These are phyloP conservation scores for Metaphire vulgaris DNA, from an alignment of 1,140 invertebrate genomes.

Conservation along the genomic window DNA sequence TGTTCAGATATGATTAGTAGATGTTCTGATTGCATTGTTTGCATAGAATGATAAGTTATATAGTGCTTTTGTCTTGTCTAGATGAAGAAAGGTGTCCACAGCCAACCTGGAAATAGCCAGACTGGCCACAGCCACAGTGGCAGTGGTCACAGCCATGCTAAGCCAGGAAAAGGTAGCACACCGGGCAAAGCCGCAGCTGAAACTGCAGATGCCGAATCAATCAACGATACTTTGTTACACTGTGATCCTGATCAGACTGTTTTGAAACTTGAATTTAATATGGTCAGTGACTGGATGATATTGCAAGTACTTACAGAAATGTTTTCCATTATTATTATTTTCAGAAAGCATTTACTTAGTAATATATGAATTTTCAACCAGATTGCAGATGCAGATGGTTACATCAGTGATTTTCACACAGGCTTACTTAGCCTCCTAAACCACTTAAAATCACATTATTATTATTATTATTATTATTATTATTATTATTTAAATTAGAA, in stretches of 20 bases:
- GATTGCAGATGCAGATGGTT: no score
- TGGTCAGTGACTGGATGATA: slow-evolving; percentile 36
- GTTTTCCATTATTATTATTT: no score
- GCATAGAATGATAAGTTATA: no score
- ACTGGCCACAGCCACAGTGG: neutral
- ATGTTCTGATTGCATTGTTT: slow-evolving; percentile 2
- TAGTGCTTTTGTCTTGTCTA: slow-evolving; percentile 19
- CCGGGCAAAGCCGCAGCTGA: neutral
- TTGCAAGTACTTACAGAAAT: no score
- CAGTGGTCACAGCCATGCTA: neutral
- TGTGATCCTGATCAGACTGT: slow-evolving; percentile 37
- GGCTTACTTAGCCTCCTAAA: no score
- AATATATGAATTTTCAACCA: no score
- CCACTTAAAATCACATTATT: no score
- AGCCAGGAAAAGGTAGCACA: slow-evolving; percentile 29
- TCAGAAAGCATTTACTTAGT: no score
- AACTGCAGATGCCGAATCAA: slow-evolving; percentile 32
- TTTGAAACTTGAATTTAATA: slow-evolving; percentile 39
- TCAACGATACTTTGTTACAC: slow-evolving; percentile 39
- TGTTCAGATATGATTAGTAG: no score
- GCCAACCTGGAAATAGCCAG: slow-evolving; percentile 28
- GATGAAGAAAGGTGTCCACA: slow-evolving; percentile 37
- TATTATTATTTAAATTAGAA: no score
- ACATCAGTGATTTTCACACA: no score
- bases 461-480: no score